phyloP scores from a whole-genome alignment of 2,888 invertebrate species.

The Lasioglossum zephyrum region DNA sequence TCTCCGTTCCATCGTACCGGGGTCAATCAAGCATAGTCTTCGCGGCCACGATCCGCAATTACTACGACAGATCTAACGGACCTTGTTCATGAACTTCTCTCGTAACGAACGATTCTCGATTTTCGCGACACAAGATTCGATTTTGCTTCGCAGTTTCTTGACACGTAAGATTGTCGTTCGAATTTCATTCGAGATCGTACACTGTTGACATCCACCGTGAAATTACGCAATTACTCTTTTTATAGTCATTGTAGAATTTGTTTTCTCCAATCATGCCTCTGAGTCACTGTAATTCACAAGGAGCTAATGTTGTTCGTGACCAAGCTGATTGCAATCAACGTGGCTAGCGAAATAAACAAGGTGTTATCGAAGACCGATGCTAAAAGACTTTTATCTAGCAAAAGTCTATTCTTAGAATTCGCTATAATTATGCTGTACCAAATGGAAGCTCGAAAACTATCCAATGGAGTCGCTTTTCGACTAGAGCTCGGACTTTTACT shows the following conservation, averaged over 20 bases:
- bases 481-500: too few relatives aligned
- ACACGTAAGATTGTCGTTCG: not conserved
- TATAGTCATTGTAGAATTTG: not conserved
- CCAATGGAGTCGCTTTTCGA: too few relatives aligned
- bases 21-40: not conserved
- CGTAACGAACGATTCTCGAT: constrained; percentile 12
- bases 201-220: not conserved
- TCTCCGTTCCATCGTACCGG: too few relatives aligned
- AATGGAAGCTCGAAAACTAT: not conserved
- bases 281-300: not conserved
- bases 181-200: not conserved
- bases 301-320: not conserved
- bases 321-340: not conserved
- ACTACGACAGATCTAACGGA: constrained; percentile 25
- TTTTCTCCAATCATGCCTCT: not conserved
- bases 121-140: too few relatives aligned
- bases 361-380: not conserved
- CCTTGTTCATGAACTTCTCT: constrained; percentile 45
- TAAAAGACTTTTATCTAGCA: not conserved
- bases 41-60: not conserved
- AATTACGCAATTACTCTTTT: not conserved
- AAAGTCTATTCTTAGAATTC: not conserved
- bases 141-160: too few relatives aligned
- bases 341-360: not conserved
- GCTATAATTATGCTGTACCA: not conserved